A percentile compares a stretch with the other conserved stretches of the same genome.
Conservation (phyloP, 2,113 vertebrate species). For the Coptodon rendalli region DNA sequence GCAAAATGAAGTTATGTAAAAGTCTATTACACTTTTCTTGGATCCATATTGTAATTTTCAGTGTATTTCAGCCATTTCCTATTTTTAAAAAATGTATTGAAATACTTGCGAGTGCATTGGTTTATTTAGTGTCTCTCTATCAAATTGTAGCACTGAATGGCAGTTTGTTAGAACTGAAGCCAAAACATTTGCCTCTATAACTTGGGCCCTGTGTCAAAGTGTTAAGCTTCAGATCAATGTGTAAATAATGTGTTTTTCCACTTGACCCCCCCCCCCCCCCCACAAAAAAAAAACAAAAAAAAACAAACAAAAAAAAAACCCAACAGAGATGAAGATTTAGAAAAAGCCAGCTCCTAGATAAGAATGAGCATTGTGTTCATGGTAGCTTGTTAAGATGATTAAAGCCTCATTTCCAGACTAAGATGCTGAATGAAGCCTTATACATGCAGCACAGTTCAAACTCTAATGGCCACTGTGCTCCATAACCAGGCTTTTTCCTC, state of each 20-base stretch:
- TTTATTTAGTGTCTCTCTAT: not conserved
- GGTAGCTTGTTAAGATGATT: constrained; percentile 1
- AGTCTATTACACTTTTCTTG: not conserved
- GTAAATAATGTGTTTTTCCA: not conserved
- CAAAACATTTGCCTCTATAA: not conserved
- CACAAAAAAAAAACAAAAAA: not conserved
- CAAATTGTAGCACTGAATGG: not conserved
- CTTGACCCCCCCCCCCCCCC: not conserved
- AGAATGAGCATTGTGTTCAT: constrained; percentile 33
- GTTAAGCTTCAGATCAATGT: not conserved
- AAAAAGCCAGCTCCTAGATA: constrained; percentile 16
- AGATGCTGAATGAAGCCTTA: constrained; percentile 19
- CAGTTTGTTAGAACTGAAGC: not conserved
- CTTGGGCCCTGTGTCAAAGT: not conserved
- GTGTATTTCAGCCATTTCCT: not conserved
- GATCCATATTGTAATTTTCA: not conserved
- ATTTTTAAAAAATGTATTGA: not conserved
- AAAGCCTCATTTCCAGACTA: constrained; percentile 16
- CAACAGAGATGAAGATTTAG: not conserved
- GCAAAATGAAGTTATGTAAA: not conserved
- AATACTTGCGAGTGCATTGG: not conserved
- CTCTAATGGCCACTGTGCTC: not conserved
- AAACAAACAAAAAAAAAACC: not conserved
- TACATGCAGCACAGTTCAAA: constrained; percentile 31
- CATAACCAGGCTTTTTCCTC: not conserved